Evolutionary conservation across 2,113 vertebrate species (phyloP).

Genomic region (Passer montanus): DNA sequence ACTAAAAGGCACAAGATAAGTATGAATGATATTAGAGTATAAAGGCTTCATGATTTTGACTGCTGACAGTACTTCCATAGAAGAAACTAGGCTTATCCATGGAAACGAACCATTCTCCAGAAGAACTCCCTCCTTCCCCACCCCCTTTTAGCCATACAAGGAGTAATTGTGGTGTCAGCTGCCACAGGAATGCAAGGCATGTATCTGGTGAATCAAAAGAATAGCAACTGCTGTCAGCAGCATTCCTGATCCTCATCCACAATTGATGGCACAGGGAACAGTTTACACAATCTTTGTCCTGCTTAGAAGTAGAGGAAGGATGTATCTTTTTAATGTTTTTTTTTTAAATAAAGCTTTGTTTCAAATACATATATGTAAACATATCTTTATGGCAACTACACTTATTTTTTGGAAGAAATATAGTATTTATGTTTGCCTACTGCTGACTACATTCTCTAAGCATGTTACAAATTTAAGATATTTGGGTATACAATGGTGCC

Average conservation of each 20-base stretch:
- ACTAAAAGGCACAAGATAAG: neutral
- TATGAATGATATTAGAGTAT: neutral
- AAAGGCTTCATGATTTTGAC: neutral
- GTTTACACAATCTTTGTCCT: conserved; percentile 2
- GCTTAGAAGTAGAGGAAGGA: neutral
- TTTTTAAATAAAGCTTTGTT: neutral
- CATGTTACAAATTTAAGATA: neutral
- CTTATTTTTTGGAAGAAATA: neutral
- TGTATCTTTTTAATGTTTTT: neutral
- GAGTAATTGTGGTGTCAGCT: conserved; percentile 51
- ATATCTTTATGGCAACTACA: neutral
- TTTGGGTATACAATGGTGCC: neutral
- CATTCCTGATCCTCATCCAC: neutral
- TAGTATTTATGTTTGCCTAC: neutral
- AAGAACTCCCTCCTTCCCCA: conserved; percentile 1
- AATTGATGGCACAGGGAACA: neutral
- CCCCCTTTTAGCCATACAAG: neutral
- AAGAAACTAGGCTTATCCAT: neutral
- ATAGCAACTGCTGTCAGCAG: conserved; percentile 47
- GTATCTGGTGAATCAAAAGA: conserved; percentile 35
- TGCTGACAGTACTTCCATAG: neutral
- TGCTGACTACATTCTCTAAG: neutral
- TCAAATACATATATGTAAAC: neutral
- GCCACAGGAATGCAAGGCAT: conserved; percentile 20
- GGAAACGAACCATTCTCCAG: conserved; percentile 19